Conservation (phyloP, 2,888 invertebrate genomes). For the Cheilosia vernalis region DNA sequence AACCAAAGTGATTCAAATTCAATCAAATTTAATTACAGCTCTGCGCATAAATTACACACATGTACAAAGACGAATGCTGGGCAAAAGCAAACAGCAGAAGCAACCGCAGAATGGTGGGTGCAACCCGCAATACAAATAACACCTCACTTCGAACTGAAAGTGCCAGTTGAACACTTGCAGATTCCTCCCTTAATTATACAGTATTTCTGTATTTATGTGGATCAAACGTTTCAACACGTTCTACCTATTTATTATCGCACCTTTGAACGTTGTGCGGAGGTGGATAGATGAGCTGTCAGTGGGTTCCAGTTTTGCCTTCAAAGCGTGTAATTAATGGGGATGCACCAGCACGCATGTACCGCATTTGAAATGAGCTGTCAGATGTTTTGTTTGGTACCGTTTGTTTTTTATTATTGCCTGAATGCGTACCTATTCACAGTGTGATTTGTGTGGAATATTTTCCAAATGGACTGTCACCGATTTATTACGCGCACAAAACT, state of each 20-base stretch:
- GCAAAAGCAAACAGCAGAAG: constrained; percentile 20
- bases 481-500: not conserved
- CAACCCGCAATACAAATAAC: constrained; percentile 26
- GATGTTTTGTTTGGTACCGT: not conserved
- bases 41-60: constrained; percentile 32
- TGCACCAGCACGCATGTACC: not conserved
- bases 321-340: constrained; percentile 58
- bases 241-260: constrained; percentile 27
- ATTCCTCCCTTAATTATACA: constrained; percentile 73
- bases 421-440: not conserved
- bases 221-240: constrained; percentile 71
- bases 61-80: constrained; percentile 26
- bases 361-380: not conserved
- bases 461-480: not conserved
- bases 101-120: constrained; percentile 14
- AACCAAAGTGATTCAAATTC: constrained; percentile 27
- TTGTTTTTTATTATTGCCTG: not conserved
- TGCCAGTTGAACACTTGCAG: constrained; percentile 73
- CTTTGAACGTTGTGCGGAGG: constrained; percentile 39
- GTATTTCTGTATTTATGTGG: constrained; percentile 47
- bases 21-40: constrained; percentile 67
- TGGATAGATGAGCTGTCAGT: constrained; percentile 62
- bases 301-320: constrained; percentile 55
- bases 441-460: not conserved
- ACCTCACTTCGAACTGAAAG: constrained; percentile 32